Evolutionary conservation across 2,888 invertebrate species (phyloP), one percentile per base, ranked within the genome.

Genomic region (Acanthosepion pharaonis): DNA sequence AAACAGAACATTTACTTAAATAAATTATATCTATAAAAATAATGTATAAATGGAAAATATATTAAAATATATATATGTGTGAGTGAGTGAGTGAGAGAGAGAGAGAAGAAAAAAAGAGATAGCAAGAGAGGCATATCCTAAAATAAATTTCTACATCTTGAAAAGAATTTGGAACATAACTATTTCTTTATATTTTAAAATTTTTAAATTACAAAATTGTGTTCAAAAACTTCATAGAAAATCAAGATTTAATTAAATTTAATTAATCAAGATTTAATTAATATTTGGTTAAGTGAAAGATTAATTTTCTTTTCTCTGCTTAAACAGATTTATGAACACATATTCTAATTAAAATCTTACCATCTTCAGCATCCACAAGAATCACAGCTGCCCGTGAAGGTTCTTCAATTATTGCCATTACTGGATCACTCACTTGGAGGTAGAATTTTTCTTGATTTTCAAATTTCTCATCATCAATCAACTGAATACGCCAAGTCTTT

Each of bases 291-390:
- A 48, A 15, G 2, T 28, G 48, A 51, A 92, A n/a, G 23, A 48
- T 20, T 1, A 20, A 28, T 33, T 78, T 33, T 33, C 15, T 25
- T 25, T 25, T 15, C 11, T 9, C 78, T 33, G 2, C 20, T 2
- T 15, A 15, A n/a, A 78, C n/a, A 33, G 15, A 92, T 25, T 92
- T 92, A 48, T 25, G 8, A 33, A 8, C 33, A n/a, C 20, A 23
- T 33, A 91, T 42, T 42, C 18, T 78, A n/a, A 94, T 33, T 20
- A 94, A 23, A 93, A 78, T 92, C 94, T 95, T 96, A 97, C 97
- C 97, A 96, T 97, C 97, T 95, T 97, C 97, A 33, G 95, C 95
- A 94, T 97, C 97, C 11, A 96, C 93, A 94, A 97, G 97, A 94
- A 96, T 96, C 42, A 97, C 96, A 53, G 95, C 95, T 92, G 97